Percentiles rank a stretch among this genome's conserved stretches.
phyloP scores from a whole-genome alignment of 2,888 invertebrate species.

The Himalopsyche tibetana region DNA sequence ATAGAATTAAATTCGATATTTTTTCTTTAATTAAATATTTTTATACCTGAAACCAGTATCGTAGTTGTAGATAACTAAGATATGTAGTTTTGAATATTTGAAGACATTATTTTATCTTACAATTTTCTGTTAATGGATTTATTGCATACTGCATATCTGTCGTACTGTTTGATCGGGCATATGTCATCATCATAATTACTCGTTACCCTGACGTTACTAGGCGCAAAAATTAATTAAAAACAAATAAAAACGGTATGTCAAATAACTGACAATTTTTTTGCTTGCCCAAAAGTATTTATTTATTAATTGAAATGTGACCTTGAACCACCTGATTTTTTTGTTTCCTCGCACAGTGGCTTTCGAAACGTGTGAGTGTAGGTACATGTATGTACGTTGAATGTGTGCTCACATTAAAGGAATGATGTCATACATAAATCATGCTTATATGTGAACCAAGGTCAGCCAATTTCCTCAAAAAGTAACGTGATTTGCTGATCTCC shows the following conservation, averaged over 20 bases:
- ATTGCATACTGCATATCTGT: too few relatives aligned
- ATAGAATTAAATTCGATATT: too few relatives aligned
- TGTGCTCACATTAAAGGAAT: conserved; percentile 39
- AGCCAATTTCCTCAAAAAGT: conserved; percentile 38
- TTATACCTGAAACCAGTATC: too few relatives aligned
- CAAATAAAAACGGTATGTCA: conserved; percentile 31
- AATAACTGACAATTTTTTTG: conserved; percentile 1
- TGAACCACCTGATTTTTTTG: conserved; percentile 19
- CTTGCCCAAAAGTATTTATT: conserved; percentile 12
- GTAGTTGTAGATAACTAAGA: too few relatives aligned
- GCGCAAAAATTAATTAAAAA: conserved; percentile 18
- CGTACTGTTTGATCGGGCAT: too few relatives aligned
- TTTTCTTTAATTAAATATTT: too few relatives aligned
- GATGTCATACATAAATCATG: conserved; percentile 55
- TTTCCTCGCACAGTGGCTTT: conserved; percentile 34
- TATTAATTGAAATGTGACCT: conserved; percentile 40
- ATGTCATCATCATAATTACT: background rate
- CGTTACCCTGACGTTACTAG: background rate
- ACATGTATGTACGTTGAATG: background rate
- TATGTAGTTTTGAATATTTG: too few relatives aligned
- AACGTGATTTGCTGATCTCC: conserved; percentile 32
- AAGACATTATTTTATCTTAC: too few relatives aligned
- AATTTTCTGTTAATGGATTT: too few relatives aligned
- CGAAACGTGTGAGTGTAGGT: background rate
- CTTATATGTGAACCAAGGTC: conserved; percentile 40